A percentile compares a stretch with the other conserved stretches of the same genome.
Conservation (phyloP, 2,797 vertebrate species). For the Pogoniulus pusillus region DNA sequence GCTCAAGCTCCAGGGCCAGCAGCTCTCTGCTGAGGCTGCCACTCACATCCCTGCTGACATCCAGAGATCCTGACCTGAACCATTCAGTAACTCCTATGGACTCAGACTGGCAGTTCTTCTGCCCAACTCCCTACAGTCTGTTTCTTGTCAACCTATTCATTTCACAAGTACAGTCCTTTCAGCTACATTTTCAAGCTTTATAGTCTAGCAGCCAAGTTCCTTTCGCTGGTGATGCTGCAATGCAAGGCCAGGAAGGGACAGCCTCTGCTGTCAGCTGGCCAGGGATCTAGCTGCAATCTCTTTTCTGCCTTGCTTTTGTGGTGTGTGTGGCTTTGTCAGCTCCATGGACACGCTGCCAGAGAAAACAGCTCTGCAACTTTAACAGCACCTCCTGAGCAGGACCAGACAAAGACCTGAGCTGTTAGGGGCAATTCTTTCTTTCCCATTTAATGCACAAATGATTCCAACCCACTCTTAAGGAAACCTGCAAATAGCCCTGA, state of each 20-base stretch:
- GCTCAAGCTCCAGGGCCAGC: not conserved
- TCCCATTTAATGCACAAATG: not conserved
- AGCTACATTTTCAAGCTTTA: not conserved
- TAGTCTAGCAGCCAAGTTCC: not conserved
- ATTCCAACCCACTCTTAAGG: not conserved
- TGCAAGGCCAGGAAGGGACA: not conserved
- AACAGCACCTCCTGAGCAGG: not conserved
- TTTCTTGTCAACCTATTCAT: conserved; percentile 23
- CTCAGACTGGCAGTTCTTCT: not conserved
- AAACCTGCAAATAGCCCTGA: not conserved
- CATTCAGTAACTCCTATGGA: not conserved
- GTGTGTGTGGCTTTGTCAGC: conserved; percentile 17
- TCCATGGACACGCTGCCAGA: conserved; percentile 30
- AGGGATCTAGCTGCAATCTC: not conserved
- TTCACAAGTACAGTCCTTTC: not conserved
- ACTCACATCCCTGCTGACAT: not conserved
- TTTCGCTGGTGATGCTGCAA: not conserved
- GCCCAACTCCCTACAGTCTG: not conserved
- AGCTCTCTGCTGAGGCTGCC: not conserved
- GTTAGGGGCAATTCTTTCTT: not conserved
- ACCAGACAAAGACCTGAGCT: not conserved
- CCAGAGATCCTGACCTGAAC: not conserved
- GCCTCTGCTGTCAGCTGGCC: conserved; percentile 22
- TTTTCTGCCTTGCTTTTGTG: conserved; percentile 11
- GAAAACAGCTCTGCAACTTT: conserved; percentile 17